A percentile compares a stretch with the other conserved stretches of the same genome.
These are phyloP conservation scores for Xestia sexstrigata DNA, from an alignment of 2,888 invertebrate genomes.

Conservation along the genomic window DNA sequence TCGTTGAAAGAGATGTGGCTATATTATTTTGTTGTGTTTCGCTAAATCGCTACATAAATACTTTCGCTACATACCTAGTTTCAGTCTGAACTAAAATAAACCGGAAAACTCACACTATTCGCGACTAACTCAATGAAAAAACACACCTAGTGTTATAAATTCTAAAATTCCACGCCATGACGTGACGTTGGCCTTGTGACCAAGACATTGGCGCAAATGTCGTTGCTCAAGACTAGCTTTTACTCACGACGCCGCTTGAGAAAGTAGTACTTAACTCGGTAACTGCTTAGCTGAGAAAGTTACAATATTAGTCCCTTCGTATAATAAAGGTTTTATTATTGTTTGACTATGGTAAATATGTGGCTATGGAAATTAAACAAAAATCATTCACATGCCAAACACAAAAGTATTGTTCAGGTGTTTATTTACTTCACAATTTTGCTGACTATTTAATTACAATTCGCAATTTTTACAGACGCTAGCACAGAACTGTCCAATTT, in stretches of 20 bases:
- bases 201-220: conserved; percentile 33
- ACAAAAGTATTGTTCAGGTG: background rate
- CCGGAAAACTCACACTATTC: background rate
- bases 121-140: conserved; percentile 21
- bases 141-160: conserved; percentile 25
- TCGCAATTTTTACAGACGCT: too few relatives aligned
- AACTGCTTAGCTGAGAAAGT: conserved; percentile 37
- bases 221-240: conserved; percentile 25
- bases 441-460: too few relatives aligned
- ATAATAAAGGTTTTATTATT: conserved; percentile 6
- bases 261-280: conserved; percentile 31
- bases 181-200: conserved; percentile 46
- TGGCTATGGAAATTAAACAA: too few relatives aligned
- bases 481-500: too few relatives aligned
- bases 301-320: conserved; percentile 5
- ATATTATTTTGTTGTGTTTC: too few relatives aligned
- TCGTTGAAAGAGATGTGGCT: background rate
- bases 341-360: conserved; percentile 8
- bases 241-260: conserved; percentile 18
- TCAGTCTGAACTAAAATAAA: conserved; percentile 23
- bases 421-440: background rate
- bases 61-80: background rate
- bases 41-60: too few relatives aligned
- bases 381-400: background rate
- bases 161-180: conserved; percentile 35